A percentile compares a stretch with the other conserved stretches of the same genome.
Conservation (phyloP, 2,888 invertebrate genomes). For the Hirtodrosophila confusa region DNA sequence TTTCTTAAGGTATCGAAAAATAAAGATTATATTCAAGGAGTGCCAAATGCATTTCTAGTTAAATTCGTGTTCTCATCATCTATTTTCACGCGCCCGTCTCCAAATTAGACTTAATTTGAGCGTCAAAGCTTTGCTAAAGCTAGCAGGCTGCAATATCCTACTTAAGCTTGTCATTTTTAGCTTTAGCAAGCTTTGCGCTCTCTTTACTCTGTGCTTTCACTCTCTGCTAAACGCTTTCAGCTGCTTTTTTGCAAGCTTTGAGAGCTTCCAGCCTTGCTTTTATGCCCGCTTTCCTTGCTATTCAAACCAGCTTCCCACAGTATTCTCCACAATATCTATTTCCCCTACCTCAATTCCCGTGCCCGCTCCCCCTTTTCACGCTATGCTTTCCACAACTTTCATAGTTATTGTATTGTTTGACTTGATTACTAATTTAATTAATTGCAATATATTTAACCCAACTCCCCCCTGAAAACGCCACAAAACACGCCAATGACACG, state of each 20-base stretch:
- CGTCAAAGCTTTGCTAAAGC: slow-evolving; percentile 10
- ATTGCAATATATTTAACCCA: slow-evolving; percentile 69
- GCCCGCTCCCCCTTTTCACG: slow-evolving; percentile 76
- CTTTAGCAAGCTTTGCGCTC: slow-evolving; percentile 16
- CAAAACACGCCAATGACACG: slow-evolving; percentile 54
- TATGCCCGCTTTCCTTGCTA: slow-evolving; percentile 47
- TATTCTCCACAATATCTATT: slow-evolving; percentile 12
- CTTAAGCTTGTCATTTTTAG: slow-evolving; percentile 4
- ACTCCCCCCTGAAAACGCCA: slow-evolving; percentile 12
- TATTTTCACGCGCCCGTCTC: slow-evolving; percentile 15
- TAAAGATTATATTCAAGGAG: too few species aligned
- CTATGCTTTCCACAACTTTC: slow-evolving; percentile 60
- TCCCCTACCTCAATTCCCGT: slow-evolving; percentile 6
- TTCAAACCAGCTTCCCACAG: slow-evolving; percentile 41
- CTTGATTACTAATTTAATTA: slow-evolving; percentile 74
- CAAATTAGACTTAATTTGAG: background rate
- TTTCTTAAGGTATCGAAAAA: too few species aligned
- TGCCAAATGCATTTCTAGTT: too few species aligned
- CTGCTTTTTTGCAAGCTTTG: slow-evolving; percentile 39
- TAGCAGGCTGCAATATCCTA: too few species aligned
- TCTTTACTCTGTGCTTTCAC: slow-evolving; percentile 21
- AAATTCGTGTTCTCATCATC: background rate
- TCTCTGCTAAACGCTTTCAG: slow-evolving; percentile 29
- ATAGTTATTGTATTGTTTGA: slow-evolving; percentile 42
- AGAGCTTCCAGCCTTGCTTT: slow-evolving; percentile 51